phyloP scores from a whole-genome alignment of 2,113 vertebrate genomes.

The Neogobius melanostomus region DNA sequence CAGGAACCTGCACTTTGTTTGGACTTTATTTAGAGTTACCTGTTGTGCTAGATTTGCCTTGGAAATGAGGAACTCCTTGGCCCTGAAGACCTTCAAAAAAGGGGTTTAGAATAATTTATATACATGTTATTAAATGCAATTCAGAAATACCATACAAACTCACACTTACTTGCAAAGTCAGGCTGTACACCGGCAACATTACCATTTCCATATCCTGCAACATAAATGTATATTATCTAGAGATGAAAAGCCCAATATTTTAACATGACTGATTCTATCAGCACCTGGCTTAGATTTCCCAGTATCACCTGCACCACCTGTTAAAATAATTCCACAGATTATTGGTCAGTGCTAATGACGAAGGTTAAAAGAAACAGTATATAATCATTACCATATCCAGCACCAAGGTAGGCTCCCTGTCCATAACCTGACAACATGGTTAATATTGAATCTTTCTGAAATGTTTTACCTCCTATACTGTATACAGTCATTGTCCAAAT shows the following conservation, averaged over 20 bases:
- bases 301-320: constrained; percentile 26
- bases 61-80: neutral
- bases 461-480: neutral
- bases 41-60: constrained; percentile 12
- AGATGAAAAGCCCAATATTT: neutral
- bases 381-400: constrained; percentile 52
- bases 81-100: constrained; percentile 1
- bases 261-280: neutral
- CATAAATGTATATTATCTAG: neutral
- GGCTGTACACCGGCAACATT: constrained; percentile 52
- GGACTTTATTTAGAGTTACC: constrained; percentile 41
- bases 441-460: no score
- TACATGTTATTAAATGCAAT: neutral
- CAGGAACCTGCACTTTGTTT: constrained; percentile 56
- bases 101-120: neutral
- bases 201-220: constrained; percentile 54
- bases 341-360: neutral
- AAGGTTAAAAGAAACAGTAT: constrained; percentile 1
- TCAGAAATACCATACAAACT: neutral
- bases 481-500: neutral
- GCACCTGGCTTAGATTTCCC: constrained; percentile 40
- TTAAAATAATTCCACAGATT: neutral
- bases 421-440: constrained; percentile 48
- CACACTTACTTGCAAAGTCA: constrained; percentile 53
- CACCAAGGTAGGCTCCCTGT: constrained; percentile 43